A percentile compares a stretch with the other conserved stretches of the same genome.
phyloP scores from a whole-genome alignment of 92 coral and sea anemone genomes.

The Siderastrea siderea region DNA sequence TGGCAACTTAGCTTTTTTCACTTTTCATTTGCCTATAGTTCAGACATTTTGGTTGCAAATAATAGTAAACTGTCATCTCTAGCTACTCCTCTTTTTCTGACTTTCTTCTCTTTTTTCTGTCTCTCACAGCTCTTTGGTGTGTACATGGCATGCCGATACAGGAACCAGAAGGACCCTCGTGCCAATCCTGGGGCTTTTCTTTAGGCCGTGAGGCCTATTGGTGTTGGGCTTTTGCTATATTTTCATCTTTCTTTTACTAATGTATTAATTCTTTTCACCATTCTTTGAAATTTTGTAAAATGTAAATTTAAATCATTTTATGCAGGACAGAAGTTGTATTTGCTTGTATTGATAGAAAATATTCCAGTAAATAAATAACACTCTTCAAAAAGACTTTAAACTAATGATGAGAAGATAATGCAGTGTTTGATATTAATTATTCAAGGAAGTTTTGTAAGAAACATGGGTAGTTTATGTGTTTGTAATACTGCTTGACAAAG shows the following conservation, averaged over 20 bases:
- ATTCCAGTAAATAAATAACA: background rate
- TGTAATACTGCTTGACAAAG: background rate
- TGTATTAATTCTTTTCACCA: background rate
- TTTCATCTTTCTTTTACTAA: background rate
- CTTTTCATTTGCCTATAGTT: no score
- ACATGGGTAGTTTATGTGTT: no score
- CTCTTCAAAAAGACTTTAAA: background rate
- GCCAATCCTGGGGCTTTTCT: conserved; percentile 97
- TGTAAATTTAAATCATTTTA: background rate
- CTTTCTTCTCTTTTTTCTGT: conserved; percentile 69
- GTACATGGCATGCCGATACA: conserved; percentile 92
- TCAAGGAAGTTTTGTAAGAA: background rate
- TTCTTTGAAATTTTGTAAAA: background rate
- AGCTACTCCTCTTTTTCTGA: conserved; percentile 27
- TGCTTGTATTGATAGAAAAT: background rate
- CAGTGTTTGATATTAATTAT: background rate
- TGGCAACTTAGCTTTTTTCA: no score
- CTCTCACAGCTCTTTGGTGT: conserved; percentile 98
- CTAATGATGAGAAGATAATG: background rate
- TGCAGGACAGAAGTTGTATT: background rate
- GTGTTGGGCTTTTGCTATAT: background rate
- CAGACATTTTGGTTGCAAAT: no score
- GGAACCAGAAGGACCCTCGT: conserved; percentile 96
- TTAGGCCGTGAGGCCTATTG: conserved; percentile 30
- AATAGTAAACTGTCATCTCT: background rate